Base-by-base conservation (phyloP, 2,797 vertebrate genomes). In the Poecilia picta region DNA sequence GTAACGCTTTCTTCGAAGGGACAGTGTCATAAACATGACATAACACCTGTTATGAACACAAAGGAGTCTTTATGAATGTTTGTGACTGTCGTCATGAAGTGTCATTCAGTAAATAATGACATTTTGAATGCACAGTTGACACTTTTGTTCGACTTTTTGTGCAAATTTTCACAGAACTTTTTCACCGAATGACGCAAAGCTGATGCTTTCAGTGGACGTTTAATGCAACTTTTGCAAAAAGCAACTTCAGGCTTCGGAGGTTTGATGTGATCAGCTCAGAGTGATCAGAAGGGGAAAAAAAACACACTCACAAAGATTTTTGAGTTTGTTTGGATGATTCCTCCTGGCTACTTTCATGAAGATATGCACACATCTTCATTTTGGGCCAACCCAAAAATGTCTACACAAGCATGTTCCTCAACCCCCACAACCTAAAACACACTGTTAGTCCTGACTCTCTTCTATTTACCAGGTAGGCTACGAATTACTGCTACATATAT, bases 391-490 rank as follows among this genome's bases (percentile, higher is more conserved):
- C 39, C 25, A 68, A 12, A 25, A 25, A 68, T 68, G 25, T 41
- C 8, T 39, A 0, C 12, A 10, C 20, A 39, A 12, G 3, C 55
- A 16, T 2, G 36, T n/a, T 11, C 73, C 57, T 74, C 59, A 8
- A 46, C 36, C 23, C 47, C 13, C 10, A 10, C 49, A 70, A 47
- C 46, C 62, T 49, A 72, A 74, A 64, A 20, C 8, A 0, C 18
- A 28, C 62, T 11, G 59, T 78, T 13, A 72, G 49, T 76, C 73
- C 79, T 66, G 75, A 16, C 7, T 10, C 47, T 12, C 20, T 70
- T 74, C 36, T 28, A 25, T 2, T 28, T 15, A 46, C 39, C 79
- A 89, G 81, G 43, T 46, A 28, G 28, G 28, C 28, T 18, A 33
- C 5, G 6, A 62, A 6, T 16, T 62, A 31, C 7, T 62, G 28